A percentile compares a stretch with the other conserved stretches of the same genome.
These are phyloP conservation scores for Chaenodraco wilsoni DNA, from an alignment of 2,797 vertebrate species.

Conservation along the genomic window DNA sequence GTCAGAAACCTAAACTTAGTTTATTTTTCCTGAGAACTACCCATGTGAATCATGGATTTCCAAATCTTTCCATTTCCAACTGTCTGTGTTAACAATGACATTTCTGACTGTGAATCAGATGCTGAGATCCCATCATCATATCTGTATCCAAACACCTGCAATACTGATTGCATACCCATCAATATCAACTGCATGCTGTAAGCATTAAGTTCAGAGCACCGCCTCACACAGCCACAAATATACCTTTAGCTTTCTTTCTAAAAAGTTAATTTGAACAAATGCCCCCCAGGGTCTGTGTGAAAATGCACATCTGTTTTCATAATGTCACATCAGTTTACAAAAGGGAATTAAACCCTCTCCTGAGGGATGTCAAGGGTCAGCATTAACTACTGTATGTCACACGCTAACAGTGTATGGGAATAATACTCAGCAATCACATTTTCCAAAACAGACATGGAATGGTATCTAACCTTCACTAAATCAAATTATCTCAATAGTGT, in stretches of 20 bases:
- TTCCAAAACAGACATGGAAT: neutral
- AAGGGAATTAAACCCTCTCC: neutral
- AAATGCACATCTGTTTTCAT: constrained; percentile 3
- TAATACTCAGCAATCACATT: neutral
- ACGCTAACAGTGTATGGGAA: neutral
- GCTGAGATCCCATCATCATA: neutral
- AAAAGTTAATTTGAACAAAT: neutral
- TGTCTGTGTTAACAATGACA: neutral
- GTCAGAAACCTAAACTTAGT: neutral
- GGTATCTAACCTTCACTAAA: neutral
- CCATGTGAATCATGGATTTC: neutral
- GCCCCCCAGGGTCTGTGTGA: neutral
- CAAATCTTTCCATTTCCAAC: neutral
- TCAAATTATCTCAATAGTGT: neutral
- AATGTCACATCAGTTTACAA: neutral
- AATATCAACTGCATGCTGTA: neutral
- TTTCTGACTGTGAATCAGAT: neutral
- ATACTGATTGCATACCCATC: neutral
- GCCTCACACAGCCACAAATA: neutral
- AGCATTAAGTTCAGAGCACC: neutral
- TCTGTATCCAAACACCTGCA: neutral
- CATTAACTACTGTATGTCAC: neutral
- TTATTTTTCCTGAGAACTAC: neutral
- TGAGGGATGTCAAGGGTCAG: constrained; percentile 14
- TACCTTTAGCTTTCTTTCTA: neutral